A percentile compares a stretch with the other conserved stretches of the same genome.
These are phyloP conservation scores for Rhabditophanes sp. DNA, from an alignment of 2,888 invertebrate species.

Conservation along the genomic window DNA sequence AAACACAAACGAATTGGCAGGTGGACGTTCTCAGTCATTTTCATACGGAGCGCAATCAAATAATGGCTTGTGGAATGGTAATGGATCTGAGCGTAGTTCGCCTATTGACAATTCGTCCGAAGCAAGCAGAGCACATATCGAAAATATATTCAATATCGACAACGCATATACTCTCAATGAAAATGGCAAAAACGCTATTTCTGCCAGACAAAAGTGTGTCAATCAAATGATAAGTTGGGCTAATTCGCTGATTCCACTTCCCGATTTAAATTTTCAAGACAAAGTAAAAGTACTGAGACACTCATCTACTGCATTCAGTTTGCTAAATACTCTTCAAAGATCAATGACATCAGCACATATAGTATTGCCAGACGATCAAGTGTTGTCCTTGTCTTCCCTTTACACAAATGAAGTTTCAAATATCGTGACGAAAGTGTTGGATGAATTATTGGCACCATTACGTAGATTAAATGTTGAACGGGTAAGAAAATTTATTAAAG, in stretches of 20 bases:
- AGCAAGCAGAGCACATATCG: too few species aligned
- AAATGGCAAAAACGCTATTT: too few species aligned
- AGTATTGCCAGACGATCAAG: slow-evolving; percentile 31
- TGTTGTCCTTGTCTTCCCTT: slow-evolving; percentile 8
- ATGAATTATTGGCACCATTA: slow-evolving; percentile 34
- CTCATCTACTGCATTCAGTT: slow-evolving; percentile 26
- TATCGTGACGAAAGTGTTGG: slow-evolving; percentile 12
- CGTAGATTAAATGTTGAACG: slow-evolving; percentile 19
- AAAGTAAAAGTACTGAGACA: slow-evolving; percentile 33
- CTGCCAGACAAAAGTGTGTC: slow-evolving; percentile 21
- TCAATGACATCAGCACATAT: slow-evolving; percentile 28
- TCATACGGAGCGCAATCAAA: too few species aligned
- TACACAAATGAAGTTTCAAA: slow-evolving; percentile 5
- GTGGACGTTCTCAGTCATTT: too few species aligned
- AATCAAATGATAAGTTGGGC: slow-evolving; percentile 33
- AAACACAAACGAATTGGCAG: too few species aligned
- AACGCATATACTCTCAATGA: too few species aligned
- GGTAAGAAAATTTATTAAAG: too few species aligned
- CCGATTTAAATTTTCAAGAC: slow-evolving; percentile 31
- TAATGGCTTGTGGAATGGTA: too few species aligned
- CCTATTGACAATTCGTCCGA: too few species aligned
- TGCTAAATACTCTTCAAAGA: slow-evolving; percentile 27
- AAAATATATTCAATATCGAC: too few species aligned
- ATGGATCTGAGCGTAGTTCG: too few species aligned
- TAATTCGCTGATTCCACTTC: slow-evolving; percentile 34